Evolutionary conservation across 2,113 vertebrate genomes (phyloP).

Genomic region (Malurus melanocephalus): DNA sequence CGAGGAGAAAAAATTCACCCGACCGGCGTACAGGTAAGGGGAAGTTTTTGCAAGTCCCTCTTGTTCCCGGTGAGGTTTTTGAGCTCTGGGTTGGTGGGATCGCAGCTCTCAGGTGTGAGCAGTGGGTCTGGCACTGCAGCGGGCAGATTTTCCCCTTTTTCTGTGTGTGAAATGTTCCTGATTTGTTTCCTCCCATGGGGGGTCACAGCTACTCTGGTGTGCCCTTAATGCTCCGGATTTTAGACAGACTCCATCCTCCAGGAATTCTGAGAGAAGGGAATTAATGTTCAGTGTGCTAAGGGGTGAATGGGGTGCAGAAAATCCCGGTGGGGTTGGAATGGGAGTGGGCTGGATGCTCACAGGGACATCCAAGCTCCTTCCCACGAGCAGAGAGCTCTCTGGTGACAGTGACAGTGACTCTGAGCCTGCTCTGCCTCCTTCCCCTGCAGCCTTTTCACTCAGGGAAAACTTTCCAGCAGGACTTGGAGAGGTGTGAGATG

Average conservation of each 20-base stretch:
- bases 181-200: neutral
- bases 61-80: neutral
- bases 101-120: neutral
- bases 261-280: neutral
- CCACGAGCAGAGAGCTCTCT: neutral
- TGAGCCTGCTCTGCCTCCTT: neutral
- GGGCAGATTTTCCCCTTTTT: neutral
- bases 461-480: neutral
- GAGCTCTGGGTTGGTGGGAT: neutral
- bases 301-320: neutral
- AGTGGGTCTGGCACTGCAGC: fast-evolving
- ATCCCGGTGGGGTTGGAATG: neutral
- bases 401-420: neutral
- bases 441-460: no score
- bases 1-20: conserved; percentile 89
- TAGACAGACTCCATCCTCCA: neutral
- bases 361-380: neutral
- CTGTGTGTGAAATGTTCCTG: neutral
- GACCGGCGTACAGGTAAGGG: conserved; percentile 93
- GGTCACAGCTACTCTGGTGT: neutral
- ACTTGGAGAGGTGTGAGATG: neutral
- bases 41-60: conserved; percentile 34
- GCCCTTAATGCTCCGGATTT: neutral
- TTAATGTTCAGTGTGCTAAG: fast-evolving
- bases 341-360: fast-evolving